phyloP scores from a whole-genome alignment of 37 sponge, comb jelly and placozoan species.

The Oopsacas minuta region DNA sequence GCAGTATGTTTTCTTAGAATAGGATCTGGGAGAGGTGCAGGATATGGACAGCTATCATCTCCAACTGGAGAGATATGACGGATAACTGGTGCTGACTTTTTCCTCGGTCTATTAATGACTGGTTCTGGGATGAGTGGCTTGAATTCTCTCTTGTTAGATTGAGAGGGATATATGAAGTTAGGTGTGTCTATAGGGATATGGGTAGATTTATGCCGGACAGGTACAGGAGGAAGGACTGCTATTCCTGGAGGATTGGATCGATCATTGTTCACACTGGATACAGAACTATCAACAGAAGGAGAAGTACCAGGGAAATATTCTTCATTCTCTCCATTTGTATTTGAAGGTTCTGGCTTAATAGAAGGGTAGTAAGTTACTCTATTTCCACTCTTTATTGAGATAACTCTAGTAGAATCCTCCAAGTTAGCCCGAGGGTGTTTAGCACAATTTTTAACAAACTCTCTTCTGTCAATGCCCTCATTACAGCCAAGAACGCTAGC shows the following conservation, averaged over 20 bases:
- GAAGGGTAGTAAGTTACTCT: background rate
- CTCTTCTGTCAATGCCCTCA: background rate
- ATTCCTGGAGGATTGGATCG: background rate
- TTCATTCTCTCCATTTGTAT: background rate
- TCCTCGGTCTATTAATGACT: background rate
- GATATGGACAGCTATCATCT: background rate
- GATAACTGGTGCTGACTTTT: background rate
- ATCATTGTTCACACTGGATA: background rate
- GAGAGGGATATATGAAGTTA: background rate
- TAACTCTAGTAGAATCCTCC: background rate
- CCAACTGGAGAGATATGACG: background rate
- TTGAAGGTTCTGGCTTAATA: background rate
- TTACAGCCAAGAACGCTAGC: conserved; percentile 7
- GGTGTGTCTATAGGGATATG: background rate
- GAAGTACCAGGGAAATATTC: background rate
- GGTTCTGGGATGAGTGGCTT: background rate
- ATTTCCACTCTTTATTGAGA: background rate
- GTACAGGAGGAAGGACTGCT: background rate
- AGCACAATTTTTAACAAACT: background rate
- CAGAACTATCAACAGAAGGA: background rate
- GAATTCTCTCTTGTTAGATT: background rate
- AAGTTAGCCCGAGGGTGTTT: background rate
- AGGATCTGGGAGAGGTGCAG: background rate
- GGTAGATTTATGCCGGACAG: background rate
- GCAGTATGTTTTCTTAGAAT: background rate